A percentile compares a stretch with the other conserved stretches of the same genome.
phyloP scores from a whole-genome alignment of 2,888 invertebrate species.

The Eugnorisma glareosa region DNA sequence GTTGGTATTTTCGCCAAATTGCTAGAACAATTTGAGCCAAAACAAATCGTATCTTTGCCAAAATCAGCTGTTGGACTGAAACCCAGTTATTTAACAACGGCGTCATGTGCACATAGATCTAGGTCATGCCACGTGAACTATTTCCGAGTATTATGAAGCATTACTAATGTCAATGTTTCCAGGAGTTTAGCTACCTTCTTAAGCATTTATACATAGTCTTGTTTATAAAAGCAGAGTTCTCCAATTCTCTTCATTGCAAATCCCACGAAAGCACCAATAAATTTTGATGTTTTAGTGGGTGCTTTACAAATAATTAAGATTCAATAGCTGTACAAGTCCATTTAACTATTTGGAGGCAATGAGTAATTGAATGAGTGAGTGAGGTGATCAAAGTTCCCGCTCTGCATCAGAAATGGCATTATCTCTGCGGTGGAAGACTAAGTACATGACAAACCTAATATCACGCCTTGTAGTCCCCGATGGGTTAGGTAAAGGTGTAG shows the following conservation, averaged over 20 bases:
- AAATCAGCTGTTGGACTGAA: slow-evolving; percentile 55
- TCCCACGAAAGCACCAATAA: neutral
- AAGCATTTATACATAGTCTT: neutral
- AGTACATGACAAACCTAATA: neutral
- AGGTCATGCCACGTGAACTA: slow-evolving; percentile 30
- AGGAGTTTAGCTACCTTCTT: neutral
- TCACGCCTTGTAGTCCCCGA: too few species aligned
- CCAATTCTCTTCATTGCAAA: neutral
- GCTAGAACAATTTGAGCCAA: slow-evolving; percentile 41
- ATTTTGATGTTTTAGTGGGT: neutral
- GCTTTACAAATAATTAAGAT: neutral
- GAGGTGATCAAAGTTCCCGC: neutral
- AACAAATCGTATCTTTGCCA: slow-evolving; percentile 55
- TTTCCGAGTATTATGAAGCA: slow-evolving; percentile 18
- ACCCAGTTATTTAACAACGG: slow-evolving; percentile 22
- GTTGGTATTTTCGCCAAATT: slow-evolving; percentile 35
- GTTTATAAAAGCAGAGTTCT: neutral
- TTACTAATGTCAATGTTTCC: slow-evolving; percentile 41
- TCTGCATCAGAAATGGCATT: neutral
- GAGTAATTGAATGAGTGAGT: too few species aligned
- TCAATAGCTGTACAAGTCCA: neutral
- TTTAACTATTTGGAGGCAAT: neutral
- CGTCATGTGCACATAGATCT: slow-evolving; percentile 23
- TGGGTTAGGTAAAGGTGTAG: too few species aligned
- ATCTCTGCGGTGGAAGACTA: too few species aligned